phyloP scores from a whole-genome alignment of 1,140 invertebrate genomes.

The Telenomus remus region DNA sequence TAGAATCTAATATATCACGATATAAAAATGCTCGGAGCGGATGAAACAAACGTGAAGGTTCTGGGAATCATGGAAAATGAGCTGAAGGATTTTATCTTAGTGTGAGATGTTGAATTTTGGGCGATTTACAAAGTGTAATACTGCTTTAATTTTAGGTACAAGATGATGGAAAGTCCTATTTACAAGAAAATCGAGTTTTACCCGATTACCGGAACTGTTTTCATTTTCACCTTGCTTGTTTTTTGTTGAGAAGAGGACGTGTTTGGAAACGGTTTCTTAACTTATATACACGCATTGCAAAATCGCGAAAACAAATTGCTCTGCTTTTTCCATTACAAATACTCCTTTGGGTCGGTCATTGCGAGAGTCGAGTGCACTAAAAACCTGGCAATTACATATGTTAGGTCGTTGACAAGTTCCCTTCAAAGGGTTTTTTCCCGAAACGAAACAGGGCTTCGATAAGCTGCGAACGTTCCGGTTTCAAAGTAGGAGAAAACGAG shows the following conservation, averaged over 20 bases:
- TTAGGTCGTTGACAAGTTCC: constrained; percentile 14
- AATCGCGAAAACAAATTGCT: neutral
- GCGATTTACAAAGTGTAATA: constrained; percentile 40
- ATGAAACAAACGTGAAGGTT: too few species aligned
- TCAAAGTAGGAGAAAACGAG: constrained; percentile 14
- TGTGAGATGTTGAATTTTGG: constrained; percentile 14
- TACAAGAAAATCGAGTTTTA: constrained; percentile 4
- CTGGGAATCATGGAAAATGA: too few species aligned
- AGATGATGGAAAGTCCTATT: constrained; percentile 17
- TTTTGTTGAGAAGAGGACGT: constrained; percentile 18
- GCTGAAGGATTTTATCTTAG: constrained; percentile 8
- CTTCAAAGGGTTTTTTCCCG: constrained; percentile 13
- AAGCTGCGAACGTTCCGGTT: constrained; percentile 5
- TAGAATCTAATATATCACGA: neutral
- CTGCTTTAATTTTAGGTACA: constrained; percentile 44
- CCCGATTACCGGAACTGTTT: constrained; percentile 18
- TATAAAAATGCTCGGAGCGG: neutral
- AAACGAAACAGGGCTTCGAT: constrained; percentile 11
- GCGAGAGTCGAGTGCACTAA: constrained; percentile 1
- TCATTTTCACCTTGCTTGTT: neutral
- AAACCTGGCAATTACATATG: neutral
- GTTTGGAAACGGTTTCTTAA: constrained; percentile 16
- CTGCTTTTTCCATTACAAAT: constrained; percentile 3
- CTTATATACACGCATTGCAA: constrained; percentile 27
- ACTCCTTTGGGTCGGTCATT: constrained; percentile 15